Base-by-base conservation (phyloP, 2,113 vertebrate species). In the Pyxicephalus adspersus region DNA sequence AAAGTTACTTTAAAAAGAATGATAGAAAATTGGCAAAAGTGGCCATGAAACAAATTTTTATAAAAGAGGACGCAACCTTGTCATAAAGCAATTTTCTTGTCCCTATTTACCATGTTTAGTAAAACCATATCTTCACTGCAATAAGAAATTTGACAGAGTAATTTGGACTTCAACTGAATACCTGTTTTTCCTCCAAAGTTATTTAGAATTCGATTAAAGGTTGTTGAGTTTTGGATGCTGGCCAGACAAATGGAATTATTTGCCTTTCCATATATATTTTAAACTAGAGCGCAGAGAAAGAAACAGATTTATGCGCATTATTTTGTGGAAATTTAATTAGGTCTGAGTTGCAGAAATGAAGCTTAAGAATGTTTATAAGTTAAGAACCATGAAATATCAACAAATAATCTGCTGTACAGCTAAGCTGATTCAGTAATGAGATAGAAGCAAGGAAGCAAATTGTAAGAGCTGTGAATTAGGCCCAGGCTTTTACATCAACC, bases 11-110 rank as follows among this genome's bases (percentile, higher is more conserved):
- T 64, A 25, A 52, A 54, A 60, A 74, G 54, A 74, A 72, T 64
- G 57, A 72, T 28, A 45, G 58, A 70, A 45, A 79, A 71, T 29
- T 64, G 45, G 38, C 57, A 52, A 63, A 72, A 80, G 34, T 23
- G 63, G 55, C 19, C 67, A 28, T 80, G 38, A 20, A 80, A 64
- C 88, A 83, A 58, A 86, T 89, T 85, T 83, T 88, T 88, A 87
- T 91, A 92, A 94, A 92, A 91, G 91, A 91, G 89, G 93, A 92
- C 91, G 86, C 84, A 88, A 87, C 90, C 66, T 71, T 80, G 87
- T 91, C 92, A 94, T 92, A 91, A 94, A 91, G 89, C 91, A 89
- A 94, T 94, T 94, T 94, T 90, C 92, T 91, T 86, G 85, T 92
- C 87, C 89, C 90, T 90, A 84, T 90, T 92, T 89, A 90, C 90